phyloP scores from a whole-genome alignment of 2,113 vertebrate species.

The Poeciliopsis retropinna region DNA sequence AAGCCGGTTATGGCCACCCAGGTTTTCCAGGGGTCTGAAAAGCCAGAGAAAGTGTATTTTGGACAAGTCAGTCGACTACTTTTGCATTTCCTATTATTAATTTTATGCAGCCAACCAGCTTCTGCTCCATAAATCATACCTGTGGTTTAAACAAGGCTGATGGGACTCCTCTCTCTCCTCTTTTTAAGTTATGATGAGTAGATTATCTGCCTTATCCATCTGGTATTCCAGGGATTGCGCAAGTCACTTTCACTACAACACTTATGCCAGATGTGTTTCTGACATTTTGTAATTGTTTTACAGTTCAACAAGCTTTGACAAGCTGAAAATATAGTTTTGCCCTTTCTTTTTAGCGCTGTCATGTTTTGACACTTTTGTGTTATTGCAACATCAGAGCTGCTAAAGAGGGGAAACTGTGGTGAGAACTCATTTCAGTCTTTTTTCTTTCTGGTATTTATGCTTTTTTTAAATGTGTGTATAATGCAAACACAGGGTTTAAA shows the following conservation, averaged over 20 bases:
- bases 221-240: constrained; percentile 27
- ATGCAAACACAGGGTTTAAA: background rate
- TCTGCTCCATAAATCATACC: constrained; percentile 75
- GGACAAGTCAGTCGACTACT: constrained; percentile 72
- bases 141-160: constrained; percentile 71
- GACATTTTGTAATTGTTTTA: constrained; percentile 3
- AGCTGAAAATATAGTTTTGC: constrained; percentile 5
- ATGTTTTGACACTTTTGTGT: constrained; percentile 41
- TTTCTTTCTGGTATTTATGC: constrained; percentile 30
- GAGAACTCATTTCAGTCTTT: constrained; percentile 42
- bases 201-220: constrained; percentile 40
- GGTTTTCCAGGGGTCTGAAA: constrained; percentile 69
- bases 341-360: constrained; percentile 32
- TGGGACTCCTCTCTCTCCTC: constrained; percentile 30
- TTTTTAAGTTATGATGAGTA: constrained; percentile 40
- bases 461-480: background rate
- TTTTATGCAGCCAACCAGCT: constrained; percentile 72
- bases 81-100: constrained; percentile 81
- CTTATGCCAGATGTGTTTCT: constrained; percentile 7
- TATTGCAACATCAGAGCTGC: constrained; percentile 58
- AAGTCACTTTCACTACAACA: constrained; percentile 31
- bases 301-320: constrained; percentile 24
- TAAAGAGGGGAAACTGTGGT: constrained; percentile 64
- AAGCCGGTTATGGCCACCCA: constrained; percentile 80
- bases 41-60: constrained; percentile 78